These are phyloP conservation scores for Drosophila nigrodunni DNA, from an alignment of 1,140 invertebrate species.

Conservation along the genomic window DNA sequence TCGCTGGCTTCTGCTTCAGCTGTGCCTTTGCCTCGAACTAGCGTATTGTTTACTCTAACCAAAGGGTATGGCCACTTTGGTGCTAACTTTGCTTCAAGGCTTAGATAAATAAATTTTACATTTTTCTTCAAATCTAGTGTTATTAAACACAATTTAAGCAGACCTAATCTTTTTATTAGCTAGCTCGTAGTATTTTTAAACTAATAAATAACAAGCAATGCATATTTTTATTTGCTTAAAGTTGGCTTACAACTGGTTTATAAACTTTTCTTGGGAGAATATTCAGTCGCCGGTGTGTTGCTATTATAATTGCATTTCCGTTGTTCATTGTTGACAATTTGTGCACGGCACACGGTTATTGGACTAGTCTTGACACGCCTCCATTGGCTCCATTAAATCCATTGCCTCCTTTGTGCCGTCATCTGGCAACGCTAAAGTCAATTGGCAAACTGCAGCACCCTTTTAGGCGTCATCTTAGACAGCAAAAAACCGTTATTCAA, in stretches of 20 bases:
- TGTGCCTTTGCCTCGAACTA: not conserved
- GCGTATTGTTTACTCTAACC: no score
- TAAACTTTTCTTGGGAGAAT: not conserved
- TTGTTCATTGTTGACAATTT: conserved; percentile 22
- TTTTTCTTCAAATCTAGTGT: no score
- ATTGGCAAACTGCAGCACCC: conserved; percentile 28
- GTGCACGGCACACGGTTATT: not conserved
- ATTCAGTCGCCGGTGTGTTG: not conserved
- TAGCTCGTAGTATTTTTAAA: no score
- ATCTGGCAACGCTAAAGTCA: not conserved
- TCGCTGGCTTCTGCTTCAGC: not conserved
- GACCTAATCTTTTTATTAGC: no score
- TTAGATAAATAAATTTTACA: not conserved
- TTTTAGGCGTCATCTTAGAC: conserved; percentile 20
- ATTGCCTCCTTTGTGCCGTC: not conserved
- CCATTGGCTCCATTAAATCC: not conserved
- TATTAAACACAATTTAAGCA: no score
- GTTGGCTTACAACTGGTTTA: no score
- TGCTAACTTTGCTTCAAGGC: conserved; percentile 5
- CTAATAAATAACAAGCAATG: no score
- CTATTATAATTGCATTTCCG: not conserved
- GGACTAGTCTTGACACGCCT: not conserved
- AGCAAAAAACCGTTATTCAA: conserved; percentile 13
- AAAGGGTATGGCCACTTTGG: no score
- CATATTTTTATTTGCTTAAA: no score